These are phyloP conservation scores for Emys orbicularis DNA, from an alignment of 2,797 vertebrate species.

Conservation along the genomic window DNA sequence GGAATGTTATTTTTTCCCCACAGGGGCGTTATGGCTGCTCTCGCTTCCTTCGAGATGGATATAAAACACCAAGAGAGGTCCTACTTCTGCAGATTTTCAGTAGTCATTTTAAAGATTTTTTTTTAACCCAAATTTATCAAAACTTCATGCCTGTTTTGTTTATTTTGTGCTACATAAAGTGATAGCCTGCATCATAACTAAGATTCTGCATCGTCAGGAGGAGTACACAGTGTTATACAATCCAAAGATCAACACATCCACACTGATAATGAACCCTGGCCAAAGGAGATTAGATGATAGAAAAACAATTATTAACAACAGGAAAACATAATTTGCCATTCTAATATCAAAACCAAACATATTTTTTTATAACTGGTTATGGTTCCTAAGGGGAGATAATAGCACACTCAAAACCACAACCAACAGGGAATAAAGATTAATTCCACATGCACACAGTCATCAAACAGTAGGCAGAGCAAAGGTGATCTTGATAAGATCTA, in stretches of 20 bases:
- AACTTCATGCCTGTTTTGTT: slow-evolving; percentile 4
- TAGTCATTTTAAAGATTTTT: slow-evolving; percentile 17
- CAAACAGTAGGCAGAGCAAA: not conserved
- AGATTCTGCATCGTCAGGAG: not conserved
- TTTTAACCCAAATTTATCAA: not conserved
- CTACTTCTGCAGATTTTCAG: slow-evolving; percentile 47
- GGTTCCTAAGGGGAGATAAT: not conserved
- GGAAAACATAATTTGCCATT: not conserved
- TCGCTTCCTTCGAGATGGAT: slow-evolving; percentile 97
- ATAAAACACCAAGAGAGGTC: slow-evolving; percentile 97
- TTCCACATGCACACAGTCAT: not conserved
- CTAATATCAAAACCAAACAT: not conserved
- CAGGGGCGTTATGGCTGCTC: slow-evolving; percentile 98
- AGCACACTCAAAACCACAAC: not conserved
- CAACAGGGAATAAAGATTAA: not conserved
- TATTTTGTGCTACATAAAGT: not conserved
- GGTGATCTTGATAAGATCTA: not conserved
- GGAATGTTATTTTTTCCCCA: not conserved
- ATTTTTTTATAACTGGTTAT: not conserved
- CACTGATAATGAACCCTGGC: not conserved
- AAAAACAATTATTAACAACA: not conserved
- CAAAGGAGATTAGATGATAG: not conserved
- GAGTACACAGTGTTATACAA: not conserved
- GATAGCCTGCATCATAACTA: not conserved
- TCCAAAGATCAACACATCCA: not conserved